Percentiles rank a stretch among this genome's conserved stretches.
Evolutionary conservation across 2,113 vertebrate genomes (phyloP).

Genomic region (Alosa alosa): DNA sequence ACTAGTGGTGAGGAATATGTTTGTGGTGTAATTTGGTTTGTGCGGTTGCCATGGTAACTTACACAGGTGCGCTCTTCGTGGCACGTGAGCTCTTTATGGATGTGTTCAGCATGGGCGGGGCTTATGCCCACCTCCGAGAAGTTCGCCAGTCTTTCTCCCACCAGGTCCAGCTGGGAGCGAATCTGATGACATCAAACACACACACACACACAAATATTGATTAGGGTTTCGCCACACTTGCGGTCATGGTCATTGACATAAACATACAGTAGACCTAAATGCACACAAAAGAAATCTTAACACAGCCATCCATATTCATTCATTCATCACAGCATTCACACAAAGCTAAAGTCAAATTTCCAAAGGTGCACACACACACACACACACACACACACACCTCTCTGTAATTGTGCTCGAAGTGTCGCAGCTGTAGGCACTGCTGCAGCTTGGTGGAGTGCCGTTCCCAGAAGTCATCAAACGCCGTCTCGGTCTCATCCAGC

Average conservation of each 20-base stretch:
- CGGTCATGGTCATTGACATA: neutral
- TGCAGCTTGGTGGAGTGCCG: constrained; percentile 91
- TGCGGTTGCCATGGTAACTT: constrained; percentile 58
- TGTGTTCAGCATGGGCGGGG: constrained; percentile 82
- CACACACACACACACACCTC: constrained; percentile 77
- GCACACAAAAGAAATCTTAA: neutral
- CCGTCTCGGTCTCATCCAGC: constrained; percentile 86
- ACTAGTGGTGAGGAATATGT: neutral
- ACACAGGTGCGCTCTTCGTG: constrained; percentile 85
- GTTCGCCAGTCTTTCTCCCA: constrained; percentile 76
- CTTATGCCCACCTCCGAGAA: constrained; percentile 90
- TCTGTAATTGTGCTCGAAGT: constrained; percentile 90
- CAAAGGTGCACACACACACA: neutral
- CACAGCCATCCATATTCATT: neutral
- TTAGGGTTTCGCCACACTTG: neutral
- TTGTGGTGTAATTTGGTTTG: neutral
- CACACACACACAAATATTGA: neutral
- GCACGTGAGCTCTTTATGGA: constrained; percentile 79
- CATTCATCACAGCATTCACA: neutral
- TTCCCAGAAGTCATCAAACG: constrained; percentile 95
- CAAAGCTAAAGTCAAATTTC: neutral
- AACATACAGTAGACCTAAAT: constrained; percentile 56
- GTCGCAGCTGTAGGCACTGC: constrained; percentile 87
- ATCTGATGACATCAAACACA: constrained; percentile 69
- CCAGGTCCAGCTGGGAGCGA: constrained; percentile 76